Base-by-base conservation (phyloP, 2,888 invertebrate species). In the Agrotis puta region DNA sequence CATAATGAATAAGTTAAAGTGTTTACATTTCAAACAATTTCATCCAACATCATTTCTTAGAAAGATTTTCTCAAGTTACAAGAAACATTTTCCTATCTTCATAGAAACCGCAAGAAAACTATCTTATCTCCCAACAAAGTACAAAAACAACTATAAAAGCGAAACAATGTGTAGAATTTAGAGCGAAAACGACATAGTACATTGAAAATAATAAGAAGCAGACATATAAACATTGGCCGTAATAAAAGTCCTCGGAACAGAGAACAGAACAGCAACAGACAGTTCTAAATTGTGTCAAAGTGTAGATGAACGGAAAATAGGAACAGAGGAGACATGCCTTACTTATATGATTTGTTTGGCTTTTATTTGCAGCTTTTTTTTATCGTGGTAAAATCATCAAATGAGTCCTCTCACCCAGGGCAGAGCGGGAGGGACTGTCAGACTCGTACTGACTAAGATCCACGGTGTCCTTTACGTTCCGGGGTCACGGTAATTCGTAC, bases 181-280 rank as follows among this genome's bases (percentile, higher is more conserved):
- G 43, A 71, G 68, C 72, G 69, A 69, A 64, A 79, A 82, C 79
- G 70, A 70, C 67, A 64, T 24, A 82, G 82, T 74, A 84, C 83
- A 83, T 84, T 74, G 76, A 84, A 79, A 80, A 83, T 84, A 84
- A 83, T 84, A 84, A 78, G 74, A 77, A 84, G 54, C 77, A 72
- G 70, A 76, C 80, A 70, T 77, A 83, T 80, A 83, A 85, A 85
- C 83, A 83, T 77, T 64, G 74, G 45, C 62, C 54, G 82, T 80
- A 82, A 85, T 85, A 85, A 85, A 85, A 85, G 71, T 82, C 71
- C 83, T 70, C 74, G 64, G 57, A 33, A 51, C 59, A 56, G 61
- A 71, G 45, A 57, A 24, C 50, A 45, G 47, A 45, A 69, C 33
- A 74, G 24, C 69, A 69, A 72, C 72, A 64, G 74, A 84, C 82